Base-by-base conservation (phyloP, 2,888 invertebrate genomes). In the Drosophila putrida region DNA sequence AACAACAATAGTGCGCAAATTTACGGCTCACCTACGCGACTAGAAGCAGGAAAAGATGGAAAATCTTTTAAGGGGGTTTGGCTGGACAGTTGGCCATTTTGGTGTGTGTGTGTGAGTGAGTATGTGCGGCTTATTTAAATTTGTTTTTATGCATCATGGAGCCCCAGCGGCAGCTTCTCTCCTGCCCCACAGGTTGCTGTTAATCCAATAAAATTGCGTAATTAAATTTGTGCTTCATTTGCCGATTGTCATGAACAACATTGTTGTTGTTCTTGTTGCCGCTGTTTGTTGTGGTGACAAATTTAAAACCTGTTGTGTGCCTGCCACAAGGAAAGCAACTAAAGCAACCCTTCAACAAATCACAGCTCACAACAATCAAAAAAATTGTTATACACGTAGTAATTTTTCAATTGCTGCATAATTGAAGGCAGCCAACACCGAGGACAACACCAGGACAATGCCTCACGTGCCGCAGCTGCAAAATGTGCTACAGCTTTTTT, bases 221-320 rank as follows among this genome's bases (percentile, higher is more conserved):
- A 92, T 92, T 92, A 92, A 92, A 92, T 92, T 92, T 92, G 90
- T 90, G 91, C 90, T 92, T 92, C 92, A 92, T 92, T 92, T 92
- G 92, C 75, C 80, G 80, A 74, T 82, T 85, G 85, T 89, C 89
- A 88, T 73, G 82, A 55, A 49, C 76, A 60, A 49, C 49, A 41
- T 51, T 57, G 53, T 39, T 44, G 49, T 51, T 58, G 36, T 75
- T 75, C 47, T 67, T 68, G 44, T 43, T 65, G 62, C 49, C 54
- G 28, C 58, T 76, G 73, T 78, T 86, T 88, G 87, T 84, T 75
- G 89, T 82, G 84, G 88, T 88, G 89, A 83, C 89, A 89, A 85
- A 89, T 88, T 85, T 73, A 55, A 86, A 87, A 87, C 82, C 82
- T 82, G 82, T 86, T 88, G 82, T 82, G n/a, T 43, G 33, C 59